Evolutionary conservation across 1,140 invertebrate genomes (phyloP), one percentile per base, ranked within the genome.

Genomic region (Hyphantria cunea): DNA sequence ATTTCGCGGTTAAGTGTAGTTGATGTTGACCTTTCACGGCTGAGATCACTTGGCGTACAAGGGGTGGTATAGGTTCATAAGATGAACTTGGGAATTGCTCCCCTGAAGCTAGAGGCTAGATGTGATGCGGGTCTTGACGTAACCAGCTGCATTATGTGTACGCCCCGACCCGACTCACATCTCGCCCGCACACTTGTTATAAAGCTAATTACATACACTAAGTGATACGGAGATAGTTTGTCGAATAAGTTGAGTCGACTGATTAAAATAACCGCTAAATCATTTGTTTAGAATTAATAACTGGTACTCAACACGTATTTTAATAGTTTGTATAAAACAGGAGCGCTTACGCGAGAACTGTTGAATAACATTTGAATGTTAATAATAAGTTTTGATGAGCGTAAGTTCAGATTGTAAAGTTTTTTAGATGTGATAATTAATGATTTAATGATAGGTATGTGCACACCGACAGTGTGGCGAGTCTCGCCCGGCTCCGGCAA

Each of bases 221-320:
- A 60, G 48, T 60, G 56, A 42, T 37, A 17, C 31, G 37, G 44
- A 58, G 55, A 32, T 60, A 60, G 48, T 34, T 50, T 33, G 56
- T 60, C 56, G 56, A 60, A 60, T 50, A 50, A 60, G 48, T 47
- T 41, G 42, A 51, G 50, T 60, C 56, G 56, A 60, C 56, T 60
- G 56, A 60, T 60, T 51, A 60, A 60, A 50, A 44, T 59, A 50
- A 59, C 48, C 45, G 45, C 47, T 34, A 58, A 34, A 56, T 56
- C 32, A 2, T 44, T 56, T 48, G 54, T 56, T 10, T 48, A 47
- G 33, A 37, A 14, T 8, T 42, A 5, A 45, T 14, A 34, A 11
- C 9, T 12, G n/a, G 52, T 55, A 44, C 25, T 48, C 31, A 11
- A 48, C 8, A 33, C 15, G 55, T 58, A 48, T 49, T 14, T 48